Conservation (phyloP, 2,797 vertebrate genomes). For the Threskiornis aethiopicus region DNA sequence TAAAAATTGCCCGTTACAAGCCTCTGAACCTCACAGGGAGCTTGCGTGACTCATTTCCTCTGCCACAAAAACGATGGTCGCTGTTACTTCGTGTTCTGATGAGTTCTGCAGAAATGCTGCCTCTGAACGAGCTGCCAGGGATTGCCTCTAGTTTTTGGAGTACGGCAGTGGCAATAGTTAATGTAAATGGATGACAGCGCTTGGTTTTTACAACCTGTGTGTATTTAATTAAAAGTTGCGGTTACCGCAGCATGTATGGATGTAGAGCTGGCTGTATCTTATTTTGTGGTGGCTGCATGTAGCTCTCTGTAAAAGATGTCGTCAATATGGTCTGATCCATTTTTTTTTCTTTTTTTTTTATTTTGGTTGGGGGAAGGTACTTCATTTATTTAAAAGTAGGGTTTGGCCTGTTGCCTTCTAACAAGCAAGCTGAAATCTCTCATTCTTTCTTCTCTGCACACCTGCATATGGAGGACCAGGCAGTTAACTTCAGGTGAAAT, state of each 20-base stretch:
- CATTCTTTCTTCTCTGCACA: background rate
- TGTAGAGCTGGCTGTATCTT: background rate
- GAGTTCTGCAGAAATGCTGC: background rate
- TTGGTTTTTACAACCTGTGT: background rate
- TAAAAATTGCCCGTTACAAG: background rate
- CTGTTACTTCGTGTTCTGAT: background rate
- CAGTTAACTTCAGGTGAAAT: background rate
- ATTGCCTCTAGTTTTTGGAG: background rate
- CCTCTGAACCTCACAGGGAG: background rate
- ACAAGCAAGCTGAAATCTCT: background rate
- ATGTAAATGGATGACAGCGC: background rate
- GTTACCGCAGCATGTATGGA: background rate
- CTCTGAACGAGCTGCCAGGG: background rate
- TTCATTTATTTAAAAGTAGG: background rate
- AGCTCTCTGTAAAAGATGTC: background rate
- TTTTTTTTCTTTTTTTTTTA: background rate
- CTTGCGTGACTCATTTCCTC: constrained; percentile 43
- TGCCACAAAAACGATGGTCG: background rate
- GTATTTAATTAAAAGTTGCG: background rate
- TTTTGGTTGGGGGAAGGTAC: background rate
- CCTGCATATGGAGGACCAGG: background rate
- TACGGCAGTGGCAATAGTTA: accelerated
- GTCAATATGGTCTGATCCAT: background rate
- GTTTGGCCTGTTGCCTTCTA: background rate
- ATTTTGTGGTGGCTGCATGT: background rate